These are phyloP conservation scores for Microctenopoma stevenorrisi DNA, from an alignment of 2,797 vertebrate species.

Conservation along the genomic window DNA sequence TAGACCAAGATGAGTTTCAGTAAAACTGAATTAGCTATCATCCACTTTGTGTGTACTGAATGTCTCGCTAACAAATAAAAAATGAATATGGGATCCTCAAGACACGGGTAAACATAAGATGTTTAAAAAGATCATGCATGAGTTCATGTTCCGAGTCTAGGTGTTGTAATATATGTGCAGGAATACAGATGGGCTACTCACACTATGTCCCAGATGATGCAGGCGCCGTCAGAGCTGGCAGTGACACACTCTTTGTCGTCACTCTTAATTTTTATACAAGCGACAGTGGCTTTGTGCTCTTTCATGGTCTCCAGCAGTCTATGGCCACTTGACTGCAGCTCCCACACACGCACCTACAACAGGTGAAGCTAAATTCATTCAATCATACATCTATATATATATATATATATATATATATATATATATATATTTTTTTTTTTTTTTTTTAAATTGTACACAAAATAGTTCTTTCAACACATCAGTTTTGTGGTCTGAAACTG, in stretches of 20 bases:
- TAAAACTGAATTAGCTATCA: background rate
- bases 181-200: constrained; percentile 73
- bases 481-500: too few relatives aligned
- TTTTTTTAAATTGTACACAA: too few relatives aligned
- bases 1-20: background rate
- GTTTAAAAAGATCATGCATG: background rate
- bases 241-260: constrained; percentile 88
- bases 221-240: constrained; percentile 88
- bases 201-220: constrained; percentile 94
- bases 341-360: constrained; percentile 88
- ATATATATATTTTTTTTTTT: too few relatives aligned
- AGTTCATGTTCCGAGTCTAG: background rate
- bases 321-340: constrained; percentile 75
- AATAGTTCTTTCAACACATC: too few relatives aligned
- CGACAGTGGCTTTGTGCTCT: constrained; percentile 85
- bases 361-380: background rate
- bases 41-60: background rate
- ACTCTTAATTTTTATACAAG: constrained; percentile 87
- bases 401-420: too few relatives aligned
- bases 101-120: background rate
- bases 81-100: background rate
- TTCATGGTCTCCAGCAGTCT: constrained; percentile 85
- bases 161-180: background rate
- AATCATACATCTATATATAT: background rate
- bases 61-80: background rate